Evolutionary conservation across 2,113 vertebrate genomes (phyloP), one percentile per base, ranked within the genome.

Genomic region (Mellivora capensis): DNA sequence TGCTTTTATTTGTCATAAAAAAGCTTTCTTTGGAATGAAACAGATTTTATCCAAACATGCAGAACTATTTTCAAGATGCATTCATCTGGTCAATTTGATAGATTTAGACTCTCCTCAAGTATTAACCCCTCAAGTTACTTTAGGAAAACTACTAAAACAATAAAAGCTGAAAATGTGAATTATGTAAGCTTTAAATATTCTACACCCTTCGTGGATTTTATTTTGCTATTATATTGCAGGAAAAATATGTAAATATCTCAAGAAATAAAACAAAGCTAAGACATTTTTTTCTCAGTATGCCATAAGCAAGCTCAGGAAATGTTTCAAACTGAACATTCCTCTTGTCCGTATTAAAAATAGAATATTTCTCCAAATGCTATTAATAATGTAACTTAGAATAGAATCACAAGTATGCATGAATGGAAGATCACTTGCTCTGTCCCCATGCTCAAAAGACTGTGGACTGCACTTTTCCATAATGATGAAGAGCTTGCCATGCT

Each of bases 321-420:
- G 13, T 79, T 82, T 94, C 72, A 85, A 54, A 74, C 2, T 31
- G 74, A 83, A 54, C 29, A 59, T 44, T 86, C 23, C 49, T 89
- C 54, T 77, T 76, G 31, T 23, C 47, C n/a, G 72, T 64, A 82
- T 71, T 93, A 92, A 93, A 97, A 92, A 80, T 11, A 93, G 92
- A 83, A 25, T 80, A 83, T 54, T 93, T 79, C 62, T 94, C 20
- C 57, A 81, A 90, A 61, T 44, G 29, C 37, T 69, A 84, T 47
- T 90, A 96, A 91, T 95, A 96, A 96, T 90, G 71, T 64, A 92
- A 91, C 37, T 81, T 76, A 72, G 74, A 90, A 59, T 0, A 93
- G 49, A 76, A 81, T 87, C 97, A 93, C 77, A 91, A 97, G 77
- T 90, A 94, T 94, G 29, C 34, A 92, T 34, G 47, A 94, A 54